Base-by-base conservation (phyloP, 1,140 invertebrate species). In the Melipona quadrifasciata region DNA sequence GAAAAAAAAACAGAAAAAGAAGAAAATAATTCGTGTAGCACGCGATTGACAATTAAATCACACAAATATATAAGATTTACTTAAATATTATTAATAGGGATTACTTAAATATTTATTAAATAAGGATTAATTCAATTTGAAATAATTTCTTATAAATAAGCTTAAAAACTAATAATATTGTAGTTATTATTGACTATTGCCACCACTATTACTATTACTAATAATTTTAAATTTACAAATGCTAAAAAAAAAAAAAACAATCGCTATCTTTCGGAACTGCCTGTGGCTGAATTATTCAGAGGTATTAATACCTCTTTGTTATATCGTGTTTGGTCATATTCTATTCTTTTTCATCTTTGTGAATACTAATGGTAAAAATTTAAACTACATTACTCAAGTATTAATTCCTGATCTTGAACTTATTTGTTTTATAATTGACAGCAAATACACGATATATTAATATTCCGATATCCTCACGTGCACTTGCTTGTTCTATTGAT, bases 31-130 rank as follows among this genome's bases (percentile, higher is more conserved):
- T 12, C 27, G 14, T 39, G 17, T 64, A 68, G 24, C 19, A 24
- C 34, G 34, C 61, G 27, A 71, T 79, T 61, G 39, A 79, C 64
- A 79, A 82, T 82, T 76, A 57, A 64, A 84, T 16, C n/a, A 61
- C 21, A 31, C 1, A 31, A 10, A 70, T 57, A 24, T 58, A 24
- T 51, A 19, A 71, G 4, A 71, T 78, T 61, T 24, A 61, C 53
- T 70, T 55, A 71, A 64, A 53, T 53, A 70, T 67, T 58, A 82
- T 31, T 31, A 31, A 31, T 31, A 31, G 31, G 31, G 31, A 31
- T 31, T 31, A 31, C 31, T 31, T 31, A 31, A 31, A 31, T 53
- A 12, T 67, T 57, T n/a, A 76, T 67, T 57, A 31, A 77, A 1
- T 82, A 75, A 24, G 16, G 55, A 64, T n/a, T 53, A 64, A 74